Base-by-base conservation (phyloP, 2,113 vertebrate species). In the Mustelus asterias region DNA sequence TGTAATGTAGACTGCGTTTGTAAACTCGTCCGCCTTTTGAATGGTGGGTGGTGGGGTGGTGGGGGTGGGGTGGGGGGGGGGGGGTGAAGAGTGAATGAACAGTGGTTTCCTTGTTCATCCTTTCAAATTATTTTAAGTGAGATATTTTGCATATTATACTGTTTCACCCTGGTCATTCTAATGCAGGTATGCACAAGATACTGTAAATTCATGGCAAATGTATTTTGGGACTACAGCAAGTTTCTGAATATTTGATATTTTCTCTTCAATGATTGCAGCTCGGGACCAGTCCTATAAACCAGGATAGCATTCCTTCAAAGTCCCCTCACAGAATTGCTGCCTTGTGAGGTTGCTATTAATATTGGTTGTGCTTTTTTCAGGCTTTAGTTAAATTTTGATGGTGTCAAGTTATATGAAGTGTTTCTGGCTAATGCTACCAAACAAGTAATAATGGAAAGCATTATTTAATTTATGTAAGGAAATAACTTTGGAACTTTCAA, bases 361-460 rank as follows among this genome's bases (percentile, higher is more conserved):
- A 18, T 72, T 95, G 44, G 22, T 33, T 48, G 41, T 95, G 67
- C 41, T 95, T 72, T 72, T 69, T 70, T 76, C 48, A 8, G 48
- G 67, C 67, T 70, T 22, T 29, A 48, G 94, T 76, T 72, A 72
- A 95, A 69, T 70, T 93, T 72, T 95, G 94, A 29, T 37, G 13
- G 69, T 67, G 63, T 33, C 41, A 44, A 54, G 16, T 94, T 67
- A 72, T 72, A 29, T 54, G 54, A 95, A 24, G 67, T 54, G 29
- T 72, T 95, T 95, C 67, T 95, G 69, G 1, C 67, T 33, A 95
- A 76, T 9, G 41, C 26, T 72, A 95, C 3, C 48, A 44, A 95
- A 48, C 13, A 95, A 95, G 76, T 95, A 72, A 95, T 48, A 90
- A 90, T 90, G 26, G 14, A 94, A 24, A 44, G 94, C 41, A 72